Evolutionary conservation across 2,888 invertebrate genomes (phyloP).

Genomic region (Caenorhabditis auriculariae): DNA sequence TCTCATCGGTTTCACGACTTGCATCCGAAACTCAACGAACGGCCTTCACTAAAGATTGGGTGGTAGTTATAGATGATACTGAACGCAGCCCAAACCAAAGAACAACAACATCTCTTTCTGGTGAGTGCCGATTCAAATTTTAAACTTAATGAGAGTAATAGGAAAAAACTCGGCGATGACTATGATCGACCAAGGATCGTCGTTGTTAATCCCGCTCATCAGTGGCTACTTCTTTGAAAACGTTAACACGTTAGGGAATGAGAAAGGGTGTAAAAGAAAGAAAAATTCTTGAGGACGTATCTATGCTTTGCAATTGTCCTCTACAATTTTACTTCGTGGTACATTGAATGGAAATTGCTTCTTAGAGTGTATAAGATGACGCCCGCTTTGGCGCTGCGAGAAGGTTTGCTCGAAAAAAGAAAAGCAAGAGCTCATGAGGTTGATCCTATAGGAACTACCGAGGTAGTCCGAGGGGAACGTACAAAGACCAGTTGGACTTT

Average conservation of each 20-base stretch:
- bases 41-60: slow-evolving; percentile 58
- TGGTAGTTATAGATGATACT: slow-evolving; percentile 45
- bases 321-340: slow-evolving; percentile 55
- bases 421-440: not conserved
- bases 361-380: slow-evolving; percentile 34
- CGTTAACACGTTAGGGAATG: too few relatives aligned
- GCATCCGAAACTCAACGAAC: slow-evolving; percentile 54
- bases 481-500: slow-evolving; percentile 1
- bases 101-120: not conserved
- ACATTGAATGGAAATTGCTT: slow-evolving; percentile 38
- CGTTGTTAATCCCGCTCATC: slow-evolving; percentile 40
- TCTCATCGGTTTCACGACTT: slow-evolving; percentile 31
- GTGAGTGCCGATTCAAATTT: not conserved
- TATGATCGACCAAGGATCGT: slow-evolving; percentile 46
- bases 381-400: slow-evolving; percentile 10
- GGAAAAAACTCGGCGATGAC: slow-evolving; percentile 45
- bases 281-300: not conserved
- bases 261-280: too few relatives aligned
- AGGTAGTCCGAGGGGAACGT: not conserved
- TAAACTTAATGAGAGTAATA: slow-evolving; percentile 6
- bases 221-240: slow-evolving; percentile 36
- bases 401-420: too few relatives aligned
- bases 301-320: slow-evolving; percentile 23
- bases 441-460: not conserved
- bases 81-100: not conserved